Evolutionary conservation across 1,140 invertebrate genomes (phyloP).

Genomic region (Cheumatopsyche charites): DNA sequence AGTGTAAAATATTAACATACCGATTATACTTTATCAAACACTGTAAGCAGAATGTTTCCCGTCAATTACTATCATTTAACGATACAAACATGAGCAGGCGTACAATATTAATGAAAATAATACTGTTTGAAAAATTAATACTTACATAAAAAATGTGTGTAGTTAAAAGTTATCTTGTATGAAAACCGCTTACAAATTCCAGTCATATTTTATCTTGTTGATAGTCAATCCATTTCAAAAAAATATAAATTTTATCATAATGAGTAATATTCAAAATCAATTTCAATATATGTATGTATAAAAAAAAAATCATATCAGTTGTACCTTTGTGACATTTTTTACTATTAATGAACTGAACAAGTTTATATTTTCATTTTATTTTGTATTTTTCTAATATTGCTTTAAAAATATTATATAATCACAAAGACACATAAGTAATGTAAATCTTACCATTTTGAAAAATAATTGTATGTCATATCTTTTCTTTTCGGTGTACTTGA

Average conservation of each 20-base stretch:
- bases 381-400: too few relatives aligned
- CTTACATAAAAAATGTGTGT: conserved; percentile 6
- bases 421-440: not conserved
- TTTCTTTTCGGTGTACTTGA: not conserved
- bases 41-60: conserved; percentile 30
- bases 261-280: too few relatives aligned
- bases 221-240: too few relatives aligned
- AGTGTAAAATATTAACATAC: too few relatives aligned
- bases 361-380: too few relatives aligned
- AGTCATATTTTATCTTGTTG: not conserved
- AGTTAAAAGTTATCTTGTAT: not conserved
- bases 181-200: not conserved
- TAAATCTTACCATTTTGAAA: not conserved
- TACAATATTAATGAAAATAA: not conserved
- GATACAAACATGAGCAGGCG: not conserved
- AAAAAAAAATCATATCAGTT: too few relatives aligned
- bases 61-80: not conserved
- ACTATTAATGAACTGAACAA: too few relatives aligned
- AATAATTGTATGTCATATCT: too few relatives aligned
- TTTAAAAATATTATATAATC: too few relatives aligned
- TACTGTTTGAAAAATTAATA: conserved; percentile 2
- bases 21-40: conserved; percentile 24
- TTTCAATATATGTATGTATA: too few relatives aligned
- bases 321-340: too few relatives aligned
- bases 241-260: too few relatives aligned